Evolutionary conservation across 92 coral and sea anemone genomes (phyloP).

Genomic region (Paramuricea clavata): DNA sequence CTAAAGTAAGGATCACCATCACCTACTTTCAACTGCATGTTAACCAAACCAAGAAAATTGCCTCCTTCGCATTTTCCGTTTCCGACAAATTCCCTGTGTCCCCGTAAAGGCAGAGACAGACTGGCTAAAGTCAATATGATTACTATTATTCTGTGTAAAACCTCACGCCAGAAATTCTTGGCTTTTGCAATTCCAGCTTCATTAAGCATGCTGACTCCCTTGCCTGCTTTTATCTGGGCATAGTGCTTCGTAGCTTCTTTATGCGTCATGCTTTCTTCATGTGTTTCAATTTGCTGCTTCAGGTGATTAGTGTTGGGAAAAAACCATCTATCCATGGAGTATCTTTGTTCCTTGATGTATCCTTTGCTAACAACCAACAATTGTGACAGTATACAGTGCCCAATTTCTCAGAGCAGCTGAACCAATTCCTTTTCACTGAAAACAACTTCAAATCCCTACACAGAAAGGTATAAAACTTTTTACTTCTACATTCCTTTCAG

Average conservation of each 20-base stretch:
- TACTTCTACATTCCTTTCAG: background rate
- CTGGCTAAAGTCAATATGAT: background rate
- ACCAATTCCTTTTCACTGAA: background rate
- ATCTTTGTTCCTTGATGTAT: background rate
- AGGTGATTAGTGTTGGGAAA: conserved; percentile 60
- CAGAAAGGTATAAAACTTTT: background rate
- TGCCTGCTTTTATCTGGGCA: too few species aligned
- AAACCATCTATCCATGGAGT: conserved; percentile 5
- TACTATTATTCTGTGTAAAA: background rate
- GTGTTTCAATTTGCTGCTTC: conserved; percentile 62
- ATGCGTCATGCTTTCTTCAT: background rate
- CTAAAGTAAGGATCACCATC: background rate
- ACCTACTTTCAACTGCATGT: background rate
- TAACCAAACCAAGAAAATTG: too few species aligned
- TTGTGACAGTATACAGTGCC: background rate
- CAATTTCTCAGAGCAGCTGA: background rate
- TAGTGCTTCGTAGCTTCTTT: too few species aligned
- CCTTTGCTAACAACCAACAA: background rate
- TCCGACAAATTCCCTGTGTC: background rate
- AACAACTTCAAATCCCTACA: conserved; percentile 1
- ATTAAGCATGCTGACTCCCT: background rate
- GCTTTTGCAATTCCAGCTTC: background rate
- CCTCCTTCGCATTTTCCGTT: too few species aligned
- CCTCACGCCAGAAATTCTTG: too few species aligned
- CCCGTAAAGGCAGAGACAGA: background rate